These are phyloP conservation scores for Cyrtodaria siliqua DNA, from an alignment of 2,888 invertebrate genomes.

Conservation along the genomic window DNA sequence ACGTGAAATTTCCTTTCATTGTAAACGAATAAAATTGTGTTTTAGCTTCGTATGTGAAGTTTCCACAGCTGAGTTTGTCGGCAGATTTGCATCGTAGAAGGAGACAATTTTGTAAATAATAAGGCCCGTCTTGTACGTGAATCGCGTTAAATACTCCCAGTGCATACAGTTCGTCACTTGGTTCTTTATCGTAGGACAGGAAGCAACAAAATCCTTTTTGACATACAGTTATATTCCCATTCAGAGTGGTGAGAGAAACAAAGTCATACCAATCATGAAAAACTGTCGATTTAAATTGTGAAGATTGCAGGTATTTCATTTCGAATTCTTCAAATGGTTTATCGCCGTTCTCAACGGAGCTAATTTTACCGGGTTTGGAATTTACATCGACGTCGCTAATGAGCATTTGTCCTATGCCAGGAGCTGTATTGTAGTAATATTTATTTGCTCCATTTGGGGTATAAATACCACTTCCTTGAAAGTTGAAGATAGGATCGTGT, in stretches of 20 bases:
- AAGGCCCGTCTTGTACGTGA: conserved; percentile 70
- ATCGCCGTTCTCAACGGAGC: too few relatives aligned
- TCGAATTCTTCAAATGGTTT: too few relatives aligned
- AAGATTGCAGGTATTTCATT: too few relatives aligned
- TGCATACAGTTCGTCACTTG: conserved; percentile 63
- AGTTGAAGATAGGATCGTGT: conserved; percentile 87
- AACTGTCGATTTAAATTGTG: conserved; percentile 8
- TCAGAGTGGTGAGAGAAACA: conserved; percentile 39
- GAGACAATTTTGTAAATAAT: conserved; percentile 39
- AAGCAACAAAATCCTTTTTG: conserved; percentile 72
- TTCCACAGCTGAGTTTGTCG: conserved; percentile 20
- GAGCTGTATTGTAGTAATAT: conserved; percentile 53
- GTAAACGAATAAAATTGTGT: conserved; percentile 32
- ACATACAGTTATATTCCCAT: conserved; percentile 65
- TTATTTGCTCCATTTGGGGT: conserved; percentile 84
- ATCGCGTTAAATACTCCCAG: conserved; percentile 78
- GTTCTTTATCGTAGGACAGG: conserved; percentile 51
- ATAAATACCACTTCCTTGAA: conserved; percentile 91
- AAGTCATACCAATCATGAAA: conserved; percentile 72
- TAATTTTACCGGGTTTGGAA: conserved; percentile 42
- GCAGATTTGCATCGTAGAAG: conserved; percentile 27
- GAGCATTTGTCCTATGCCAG: conserved; percentile 16
- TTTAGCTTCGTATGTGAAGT: conserved; percentile 6
- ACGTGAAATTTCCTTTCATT: conserved; percentile 42
- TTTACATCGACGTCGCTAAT: conserved; percentile 7